Base-by-base conservation (phyloP, 2,113 vertebrate genomes). In the Sinosuthora webbiana region DNA sequence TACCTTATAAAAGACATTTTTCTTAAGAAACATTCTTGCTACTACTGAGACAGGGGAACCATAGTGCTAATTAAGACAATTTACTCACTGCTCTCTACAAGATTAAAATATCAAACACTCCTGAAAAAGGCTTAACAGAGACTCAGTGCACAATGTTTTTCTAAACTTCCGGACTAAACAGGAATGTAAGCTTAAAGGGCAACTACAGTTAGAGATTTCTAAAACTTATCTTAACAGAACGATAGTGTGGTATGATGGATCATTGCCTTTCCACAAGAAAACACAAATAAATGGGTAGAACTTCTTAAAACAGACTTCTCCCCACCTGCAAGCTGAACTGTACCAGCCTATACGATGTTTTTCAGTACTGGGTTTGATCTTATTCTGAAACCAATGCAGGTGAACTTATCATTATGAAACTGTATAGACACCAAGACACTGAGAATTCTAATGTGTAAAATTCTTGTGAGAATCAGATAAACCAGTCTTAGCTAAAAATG, bases 401-500 rank as follows among this genome's bases (percentile, higher is more conserved):
- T 27, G 13, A 49, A 56, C 9, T 88, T 57, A 63, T 63, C 50
- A 15, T 63, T 68, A 69, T 28, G 41, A 83, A 95, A 83, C 39
- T 35, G 20, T 23, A 64, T 2, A 93, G 59, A 81, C 2, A 1
- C 52, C 24, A 18, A 89, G 70, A 73, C 53, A 37, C 2, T 30
- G 71, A 93, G 33, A 95, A 94, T 88, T 41, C 33, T 67, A 47
- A 86, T 73, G 78, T 71, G 37, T 87, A 86, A 80, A 62, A 87
- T 53, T 82, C 44, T 57, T 82, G 27, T 79, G 69, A 92, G 65
- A 93, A 92, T 87, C 69, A 84, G 73, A 84, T 64, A 91, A 93
- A 87, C 39, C n/a, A 52, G 24, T 57, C 59, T 35, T 39, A 90
- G 27, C 3, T 77, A 62, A 93, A 94, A 90, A 92, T 18, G 67